Percentiles rank a stretch among this genome's conserved stretches.
These are phyloP conservation scores for Actias luna DNA, from an alignment of 2,888 invertebrate species.

Conservation along the genomic window DNA sequence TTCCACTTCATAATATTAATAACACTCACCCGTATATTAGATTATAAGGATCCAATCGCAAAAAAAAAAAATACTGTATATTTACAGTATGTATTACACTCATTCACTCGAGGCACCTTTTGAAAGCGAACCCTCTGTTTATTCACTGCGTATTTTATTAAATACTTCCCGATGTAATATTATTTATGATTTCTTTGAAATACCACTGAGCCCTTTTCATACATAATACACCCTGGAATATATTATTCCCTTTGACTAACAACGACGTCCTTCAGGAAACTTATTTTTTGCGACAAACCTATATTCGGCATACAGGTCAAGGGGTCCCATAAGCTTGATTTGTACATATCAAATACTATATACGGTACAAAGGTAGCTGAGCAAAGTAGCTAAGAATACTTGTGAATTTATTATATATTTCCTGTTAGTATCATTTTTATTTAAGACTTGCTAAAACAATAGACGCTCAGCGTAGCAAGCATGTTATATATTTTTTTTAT, in stretches of 20 bases:
- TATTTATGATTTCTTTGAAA: neutral
- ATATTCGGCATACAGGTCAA: neutral
- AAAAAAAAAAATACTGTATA: no score
- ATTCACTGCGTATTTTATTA: neutral
- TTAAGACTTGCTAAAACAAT: no score
- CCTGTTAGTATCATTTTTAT: no score
- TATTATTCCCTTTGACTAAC: conserved; percentile 1
- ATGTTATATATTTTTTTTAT: no score
- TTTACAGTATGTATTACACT: neutral
- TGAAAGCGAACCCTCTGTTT: neutral
- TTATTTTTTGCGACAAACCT: conserved; percentile 2
- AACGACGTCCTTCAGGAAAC: neutral
- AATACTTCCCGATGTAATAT: neutral
- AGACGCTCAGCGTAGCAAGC: no score
- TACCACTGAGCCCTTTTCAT: neutral
- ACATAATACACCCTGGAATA: conserved; percentile 4
- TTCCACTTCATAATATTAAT: no score
- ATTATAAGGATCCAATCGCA: no score
- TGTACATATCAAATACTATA: neutral
- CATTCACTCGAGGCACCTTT: neutral
- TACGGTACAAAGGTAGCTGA: neutral
- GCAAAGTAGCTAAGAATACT: conserved; percentile 19
- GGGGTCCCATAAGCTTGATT: neutral
- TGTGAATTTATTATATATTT: neutral
- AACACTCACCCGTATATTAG: no score